phyloP scores from a whole-genome alignment of 2,888 invertebrate species.

The Mythimna impura region DNA sequence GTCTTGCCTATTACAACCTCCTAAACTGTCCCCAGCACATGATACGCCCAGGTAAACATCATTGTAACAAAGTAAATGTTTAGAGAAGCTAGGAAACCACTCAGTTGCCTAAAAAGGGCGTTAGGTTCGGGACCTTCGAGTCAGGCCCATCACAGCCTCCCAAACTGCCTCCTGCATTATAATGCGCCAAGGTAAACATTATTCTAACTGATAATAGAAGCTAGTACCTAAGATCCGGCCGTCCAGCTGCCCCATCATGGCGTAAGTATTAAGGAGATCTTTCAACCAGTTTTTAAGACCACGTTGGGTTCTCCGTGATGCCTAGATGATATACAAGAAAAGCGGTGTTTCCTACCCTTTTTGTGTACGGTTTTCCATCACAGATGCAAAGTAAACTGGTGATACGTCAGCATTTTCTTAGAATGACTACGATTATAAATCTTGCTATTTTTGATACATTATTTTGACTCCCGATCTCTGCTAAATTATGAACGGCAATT shows the following conservation, averaged over 20 bases:
- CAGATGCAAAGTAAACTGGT: background rate
- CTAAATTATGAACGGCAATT: background rate
- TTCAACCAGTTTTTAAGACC: background rate
- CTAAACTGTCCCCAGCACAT: background rate
- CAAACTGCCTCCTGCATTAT: background rate
- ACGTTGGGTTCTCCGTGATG: no score
- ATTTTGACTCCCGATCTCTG: background rate
- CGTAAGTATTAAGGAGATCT: background rate
- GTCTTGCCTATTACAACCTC: background rate
- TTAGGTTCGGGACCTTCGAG: no score
- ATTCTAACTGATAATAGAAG: no score
- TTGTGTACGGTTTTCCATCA: background rate
- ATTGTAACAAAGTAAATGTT: no score
- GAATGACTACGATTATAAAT: background rate
- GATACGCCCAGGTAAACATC: background rate
- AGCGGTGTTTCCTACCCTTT: background rate
- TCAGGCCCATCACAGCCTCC: no score
- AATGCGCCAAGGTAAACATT: background rate
- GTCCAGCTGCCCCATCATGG: background rate
- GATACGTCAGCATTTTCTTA: background rate
- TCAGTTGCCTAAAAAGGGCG: no score
- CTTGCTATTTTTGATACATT: background rate
- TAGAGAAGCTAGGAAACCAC: no score
- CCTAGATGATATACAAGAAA: background rate
- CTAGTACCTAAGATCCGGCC: no score